Conservation (phyloP, 2,888 invertebrate genomes). For the Xestia ashworthii region DNA sequence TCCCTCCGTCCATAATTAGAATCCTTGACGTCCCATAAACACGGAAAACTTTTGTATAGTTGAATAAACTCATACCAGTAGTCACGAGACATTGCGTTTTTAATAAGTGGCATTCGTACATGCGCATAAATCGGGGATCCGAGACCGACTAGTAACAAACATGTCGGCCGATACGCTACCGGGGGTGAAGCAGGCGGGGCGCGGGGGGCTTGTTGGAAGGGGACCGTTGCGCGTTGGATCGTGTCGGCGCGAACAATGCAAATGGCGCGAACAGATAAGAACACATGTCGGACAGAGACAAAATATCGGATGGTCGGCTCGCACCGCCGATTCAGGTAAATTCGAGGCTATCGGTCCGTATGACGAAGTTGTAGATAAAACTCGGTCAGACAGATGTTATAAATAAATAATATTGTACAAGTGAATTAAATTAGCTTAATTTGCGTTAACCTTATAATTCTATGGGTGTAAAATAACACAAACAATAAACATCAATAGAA, state of each 20-base stretch:
- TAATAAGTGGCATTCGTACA: constrained; percentile 29
- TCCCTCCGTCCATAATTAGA: constrained; percentile 37
- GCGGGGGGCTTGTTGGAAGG: constrained; percentile 20
- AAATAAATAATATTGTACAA: constrained; percentile 12
- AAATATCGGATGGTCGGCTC: constrained; percentile 47
- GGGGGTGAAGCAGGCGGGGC: neutral
- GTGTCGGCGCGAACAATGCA: constrained; percentile 24
- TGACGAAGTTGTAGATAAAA: constrained; percentile 22
- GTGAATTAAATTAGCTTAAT: neutral
- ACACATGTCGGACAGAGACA: constrained; percentile 38
- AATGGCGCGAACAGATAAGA: constrained; percentile 13
- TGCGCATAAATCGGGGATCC: constrained; percentile 41
- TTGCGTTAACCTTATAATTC: neutral
- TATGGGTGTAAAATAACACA: neutral
- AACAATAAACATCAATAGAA: too few species aligned
- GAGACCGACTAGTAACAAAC: constrained; percentile 44
- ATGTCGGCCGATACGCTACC: constrained; percentile 47
- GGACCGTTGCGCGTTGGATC: constrained; percentile 28
- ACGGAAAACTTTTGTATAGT: constrained; percentile 51
- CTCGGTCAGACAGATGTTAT: neutral
- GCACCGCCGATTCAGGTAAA: constrained; percentile 22
- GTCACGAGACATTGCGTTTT: constrained; percentile 47
- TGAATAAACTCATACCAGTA: constrained; percentile 55
- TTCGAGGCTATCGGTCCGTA: constrained; percentile 28
- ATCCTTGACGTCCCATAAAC: constrained; percentile 50